Evolutionary conservation across 2,888 invertebrate species (phyloP).

Genomic region (Drosophila peninsularis): DNA sequence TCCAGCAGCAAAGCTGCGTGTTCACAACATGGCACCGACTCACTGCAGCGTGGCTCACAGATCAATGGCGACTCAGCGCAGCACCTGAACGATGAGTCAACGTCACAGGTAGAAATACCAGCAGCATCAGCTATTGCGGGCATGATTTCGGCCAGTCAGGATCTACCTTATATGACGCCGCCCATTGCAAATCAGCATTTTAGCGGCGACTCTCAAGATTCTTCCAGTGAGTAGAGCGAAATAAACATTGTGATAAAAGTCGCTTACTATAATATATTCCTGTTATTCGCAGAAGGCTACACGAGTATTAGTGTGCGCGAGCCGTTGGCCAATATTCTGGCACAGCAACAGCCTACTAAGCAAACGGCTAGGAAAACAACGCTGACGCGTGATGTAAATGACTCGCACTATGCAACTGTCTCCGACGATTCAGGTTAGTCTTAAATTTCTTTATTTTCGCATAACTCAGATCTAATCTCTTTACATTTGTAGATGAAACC

Average conservation of each 20-base stretch:
- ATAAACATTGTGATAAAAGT: not conserved
- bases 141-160: conserved; percentile 93
- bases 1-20: conserved; percentile 43
- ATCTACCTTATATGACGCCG: conserved; percentile 95
- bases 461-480: not conserved
- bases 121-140: conserved; percentile 95
- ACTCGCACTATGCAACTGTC: conserved; percentile 94
- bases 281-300: conserved; percentile 89
- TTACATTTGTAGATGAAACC: conserved; percentile 89
- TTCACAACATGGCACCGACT: conserved; percentile 60
- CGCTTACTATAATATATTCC: not conserved
- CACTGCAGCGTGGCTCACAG: conserved; percentile 50
- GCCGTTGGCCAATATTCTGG: conserved; percentile 92
- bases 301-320: conserved; percentile 96
- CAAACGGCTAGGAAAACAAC: conserved; percentile 84
- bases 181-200: conserved; percentile 90
- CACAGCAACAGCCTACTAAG: conserved; percentile 84
- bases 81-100: conserved; percentile 58
- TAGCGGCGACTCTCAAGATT: conserved; percentile 96
- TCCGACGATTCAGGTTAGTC: conserved; percentile 94
- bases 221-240: conserved; percentile 87
- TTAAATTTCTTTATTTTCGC: too few relatives aligned
- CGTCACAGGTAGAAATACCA: conserved; percentile 88
- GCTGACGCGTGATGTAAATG: conserved; percentile 84
- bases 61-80: conserved; percentile 61